Percentiles rank a stretch among this genome's conserved stretches.
phyloP scores from a whole-genome alignment of 1,140 invertebrate genomes.

The Eubasilissa regina region DNA sequence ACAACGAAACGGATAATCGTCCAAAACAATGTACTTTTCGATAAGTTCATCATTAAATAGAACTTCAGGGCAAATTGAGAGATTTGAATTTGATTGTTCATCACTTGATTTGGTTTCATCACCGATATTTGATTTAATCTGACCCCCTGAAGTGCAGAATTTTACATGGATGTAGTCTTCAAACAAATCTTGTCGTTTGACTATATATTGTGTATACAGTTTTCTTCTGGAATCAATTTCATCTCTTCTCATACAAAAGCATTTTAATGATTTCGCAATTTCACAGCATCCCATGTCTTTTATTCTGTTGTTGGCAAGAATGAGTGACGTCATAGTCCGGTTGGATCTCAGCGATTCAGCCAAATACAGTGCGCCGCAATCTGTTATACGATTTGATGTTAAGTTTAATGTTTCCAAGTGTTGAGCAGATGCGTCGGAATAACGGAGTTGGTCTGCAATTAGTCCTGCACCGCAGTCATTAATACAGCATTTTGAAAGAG shows the following conservation, averaged over 20 bases:
- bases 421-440: constrained; percentile 6
- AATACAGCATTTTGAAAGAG: constrained; percentile 18
- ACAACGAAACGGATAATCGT: constrained; percentile 22
- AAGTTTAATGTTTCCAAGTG: constrained; percentile 28
- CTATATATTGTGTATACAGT: background rate
- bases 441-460: constrained; percentile 7
- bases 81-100: too few species aligned
- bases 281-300: constrained; percentile 25
- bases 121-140: background rate
- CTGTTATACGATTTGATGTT: constrained; percentile 27
- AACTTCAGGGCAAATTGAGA: background rate
- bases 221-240: constrained; percentile 17
- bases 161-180: constrained; percentile 2
- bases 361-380: constrained; percentile 15
- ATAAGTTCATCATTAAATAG: constrained; percentile 30
- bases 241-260: constrained; percentile 25
- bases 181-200: constrained; percentile 8
- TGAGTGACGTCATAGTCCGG: background rate
- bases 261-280: constrained; percentile 16
- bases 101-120: background rate
- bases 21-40: background rate
- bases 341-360: constrained; percentile 24
- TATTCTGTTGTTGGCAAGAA: constrained; percentile 30
- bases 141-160: background rate
- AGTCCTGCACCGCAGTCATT: constrained; percentile 19